These are phyloP conservation scores for Galerucella pusilla DNA, from an alignment of 2,888 invertebrate genomes.

Conservation along the genomic window DNA sequence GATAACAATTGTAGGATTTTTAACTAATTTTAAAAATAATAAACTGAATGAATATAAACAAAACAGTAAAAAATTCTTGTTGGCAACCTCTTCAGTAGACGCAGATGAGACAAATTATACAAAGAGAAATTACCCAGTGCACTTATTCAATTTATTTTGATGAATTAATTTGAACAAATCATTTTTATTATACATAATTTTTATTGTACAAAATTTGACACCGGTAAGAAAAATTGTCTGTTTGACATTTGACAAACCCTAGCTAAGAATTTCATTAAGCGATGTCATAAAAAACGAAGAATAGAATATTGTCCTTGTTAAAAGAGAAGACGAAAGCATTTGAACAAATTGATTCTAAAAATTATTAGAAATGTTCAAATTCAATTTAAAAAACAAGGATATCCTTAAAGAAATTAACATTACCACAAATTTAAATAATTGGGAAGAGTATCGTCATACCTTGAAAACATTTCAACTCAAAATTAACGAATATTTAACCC, in stretches of 20 bases:
- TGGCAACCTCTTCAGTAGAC: conserved; percentile 19
- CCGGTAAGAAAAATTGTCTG: conserved; percentile 16
- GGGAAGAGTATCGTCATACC: conserved; percentile 43
- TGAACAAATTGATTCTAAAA: no score
- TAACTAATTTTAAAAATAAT: conserved; percentile 21
- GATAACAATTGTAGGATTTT: conserved; percentile 41
- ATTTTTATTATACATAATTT: conserved; percentile 42
- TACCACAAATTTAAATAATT: conserved; percentile 41
- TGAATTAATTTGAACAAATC: conserved; percentile 56
- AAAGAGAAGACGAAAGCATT: neutral
- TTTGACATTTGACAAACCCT: conserved; percentile 17
- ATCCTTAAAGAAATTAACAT: conserved; percentile 41
- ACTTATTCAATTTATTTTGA: conserved; percentile 62
- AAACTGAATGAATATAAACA: conserved; percentile 17
- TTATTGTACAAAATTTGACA: conserved; percentile 26
- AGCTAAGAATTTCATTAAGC: no score
- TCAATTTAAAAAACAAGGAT: conserved; percentile 42
- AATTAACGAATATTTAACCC: conserved; percentile 50
- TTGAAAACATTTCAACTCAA: conserved; percentile 46
- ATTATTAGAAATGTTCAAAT: conserved; percentile 39
- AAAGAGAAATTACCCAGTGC: conserved; percentile 53
- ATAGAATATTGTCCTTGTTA: no score
- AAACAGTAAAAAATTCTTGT: conserved; percentile 6
- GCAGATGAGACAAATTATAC: conserved; percentile 51
- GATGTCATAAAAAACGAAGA: no score